A percentile compares a stretch with the other conserved stretches of the same genome.
Evolutionary conservation across 2,888 invertebrate species (phyloP).

Genomic region (Eupithecia vulgata): DNA sequence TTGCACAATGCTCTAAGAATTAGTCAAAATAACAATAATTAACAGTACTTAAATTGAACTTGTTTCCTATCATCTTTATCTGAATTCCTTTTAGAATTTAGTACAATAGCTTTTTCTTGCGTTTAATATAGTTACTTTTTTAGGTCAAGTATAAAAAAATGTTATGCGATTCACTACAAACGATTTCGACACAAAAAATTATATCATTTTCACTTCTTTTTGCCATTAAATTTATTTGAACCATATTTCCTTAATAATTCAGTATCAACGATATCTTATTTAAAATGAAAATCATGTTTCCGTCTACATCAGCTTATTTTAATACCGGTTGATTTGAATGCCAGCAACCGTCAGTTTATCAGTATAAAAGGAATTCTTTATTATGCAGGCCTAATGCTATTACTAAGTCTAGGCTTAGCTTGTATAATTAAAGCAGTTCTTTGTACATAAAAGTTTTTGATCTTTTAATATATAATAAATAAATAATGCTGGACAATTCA

Average conservation of each 20-base stretch:
- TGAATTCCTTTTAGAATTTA: no score
- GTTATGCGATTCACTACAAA: no score
- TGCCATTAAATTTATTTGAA: background rate
- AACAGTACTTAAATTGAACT: no score
- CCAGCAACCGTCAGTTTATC: background rate
- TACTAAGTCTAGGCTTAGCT: background rate
- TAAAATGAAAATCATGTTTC: slow-evolving; percentile 5
- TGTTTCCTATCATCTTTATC: no score
- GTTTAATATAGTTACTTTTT: no score
- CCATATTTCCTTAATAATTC: background rate
- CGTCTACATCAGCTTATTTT: background rate
- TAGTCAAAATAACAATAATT: no score
- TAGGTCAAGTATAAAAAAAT: no score
- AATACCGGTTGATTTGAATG: background rate
- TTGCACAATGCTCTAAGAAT: no score
- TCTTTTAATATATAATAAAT: no score
- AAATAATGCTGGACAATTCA: no score
- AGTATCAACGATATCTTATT: background rate
- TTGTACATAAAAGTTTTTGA: no score
- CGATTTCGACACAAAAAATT: background rate
- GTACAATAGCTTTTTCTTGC: no score
- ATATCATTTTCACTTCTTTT: background rate
- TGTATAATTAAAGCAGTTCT: background rate
- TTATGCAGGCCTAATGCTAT: background rate
- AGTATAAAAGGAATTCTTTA: background rate